Evolutionary conservation across 2,113 vertebrate species (phyloP), one percentile per base, ranked within the genome.

Genomic region (Neotragus moschatus): DNA sequence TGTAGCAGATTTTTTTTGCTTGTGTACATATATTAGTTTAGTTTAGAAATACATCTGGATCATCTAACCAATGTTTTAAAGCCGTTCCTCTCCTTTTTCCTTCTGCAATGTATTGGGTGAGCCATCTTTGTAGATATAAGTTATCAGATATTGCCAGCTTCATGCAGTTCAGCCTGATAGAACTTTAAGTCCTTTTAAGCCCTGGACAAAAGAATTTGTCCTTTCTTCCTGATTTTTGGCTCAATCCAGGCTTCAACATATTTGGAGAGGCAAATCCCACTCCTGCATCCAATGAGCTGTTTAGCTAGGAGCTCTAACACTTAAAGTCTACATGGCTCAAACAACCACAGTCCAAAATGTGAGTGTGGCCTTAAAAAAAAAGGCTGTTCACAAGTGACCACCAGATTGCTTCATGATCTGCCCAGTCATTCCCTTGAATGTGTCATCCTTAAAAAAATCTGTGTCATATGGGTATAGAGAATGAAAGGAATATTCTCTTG

Each of bases 371-470:
- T 97, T 97, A 49, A 97, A 95, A 89, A 88, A 91, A 91, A 93
- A 58, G 70, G 39, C 85, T 61, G 25, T 45, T 93, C 25, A 12
- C 70, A 53, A 0, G 19, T 94, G 96, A 96, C 82, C 55, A 94
- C 85, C 97, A 96, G 98, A 97, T 96, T 96, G 96, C 84, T 90
- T 96, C 47, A 25, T 1, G 45, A 92, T 97, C 85, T 97, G 92
- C 91, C 81, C 47, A 70, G 94, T 97, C 95, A 97, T 95, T 66
- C 58, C 73, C 53, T 88, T 94, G 55, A 12, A 86, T 95, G 49
- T 97, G 77, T 86, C 91, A 94, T 93, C 84, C 85, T 94, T 95
- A 79, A 91, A 90, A 97, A 97, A 97, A 88, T 92, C 84, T 93
- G 77, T 97, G 90, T 97, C 95, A 93, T 95, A 90, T 97, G 91